phyloP scores from a whole-genome alignment of 2,797 vertebrate genomes.

The Galaxias olidus region DNA sequence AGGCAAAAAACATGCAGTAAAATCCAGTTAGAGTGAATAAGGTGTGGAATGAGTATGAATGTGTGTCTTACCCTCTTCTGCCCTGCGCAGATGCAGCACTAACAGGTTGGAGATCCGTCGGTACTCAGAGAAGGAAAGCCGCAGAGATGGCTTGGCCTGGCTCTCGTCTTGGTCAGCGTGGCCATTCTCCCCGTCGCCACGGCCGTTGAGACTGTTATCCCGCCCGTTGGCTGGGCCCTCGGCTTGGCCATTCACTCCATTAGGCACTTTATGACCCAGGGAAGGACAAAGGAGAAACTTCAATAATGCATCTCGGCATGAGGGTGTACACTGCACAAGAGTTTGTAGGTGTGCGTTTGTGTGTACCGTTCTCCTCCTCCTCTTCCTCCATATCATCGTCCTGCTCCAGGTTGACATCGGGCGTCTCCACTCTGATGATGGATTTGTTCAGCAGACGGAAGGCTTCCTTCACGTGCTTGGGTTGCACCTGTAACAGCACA shows the following conservation, averaged over 20 bases:
- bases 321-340: neutral
- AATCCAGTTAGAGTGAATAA: too few relatives aligned
- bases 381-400: conserved; percentile 85
- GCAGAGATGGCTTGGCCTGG: conserved; percentile 79
- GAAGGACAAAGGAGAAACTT: neutral
- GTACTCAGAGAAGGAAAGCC: conserved; percentile 91
- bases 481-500: conserved; percentile 83
- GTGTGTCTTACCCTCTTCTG: conserved; percentile 83
- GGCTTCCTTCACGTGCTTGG: conserved; percentile 97
- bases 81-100: conserved; percentile 89
- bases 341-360: neutral
- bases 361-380: conserved; percentile 69
- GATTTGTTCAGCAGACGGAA: conserved; percentile 98
- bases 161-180: conserved; percentile 39
- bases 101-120: conserved; percentile 92
- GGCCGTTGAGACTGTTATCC: conserved; percentile 68
- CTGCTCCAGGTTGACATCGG: conserved; percentile 94
- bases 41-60: too few relatives aligned
- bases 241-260: conserved; percentile 71
- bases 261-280: conserved; percentile 78
- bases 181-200: conserved; percentile 66
- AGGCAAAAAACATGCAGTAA: too few relatives aligned
- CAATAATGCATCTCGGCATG: neutral
- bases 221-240: conserved; percentile 71
- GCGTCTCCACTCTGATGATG: conserved; percentile 97